Evolutionary conservation across 2,888 invertebrate species (phyloP).

Genomic region (Gnatocerus cornutus): DNA sequence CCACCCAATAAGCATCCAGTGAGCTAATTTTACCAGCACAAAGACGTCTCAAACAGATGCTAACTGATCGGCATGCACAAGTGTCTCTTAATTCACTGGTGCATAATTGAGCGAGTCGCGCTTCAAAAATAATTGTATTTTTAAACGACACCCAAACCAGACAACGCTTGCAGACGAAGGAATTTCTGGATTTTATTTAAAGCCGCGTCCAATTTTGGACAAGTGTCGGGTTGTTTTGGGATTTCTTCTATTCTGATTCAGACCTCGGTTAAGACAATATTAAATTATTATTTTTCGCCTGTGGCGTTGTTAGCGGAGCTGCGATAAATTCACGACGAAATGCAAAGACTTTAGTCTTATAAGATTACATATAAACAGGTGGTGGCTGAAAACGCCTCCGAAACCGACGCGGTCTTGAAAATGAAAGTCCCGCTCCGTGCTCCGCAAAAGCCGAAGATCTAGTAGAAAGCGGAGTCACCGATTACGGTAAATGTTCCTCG

Average conservation of each 20-base stretch:
- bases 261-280: too few species aligned
- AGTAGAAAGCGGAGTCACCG: constrained; percentile 12
- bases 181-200: constrained; percentile 6
- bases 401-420: neutral
- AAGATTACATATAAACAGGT: constrained; percentile 11
- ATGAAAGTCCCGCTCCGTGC: neutral
- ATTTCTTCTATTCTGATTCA: too few species aligned
- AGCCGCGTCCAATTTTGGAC: constrained; percentile 4
- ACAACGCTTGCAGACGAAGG: neutral
- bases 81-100: constrained; percentile 46
- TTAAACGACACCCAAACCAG: neutral
- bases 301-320: too few species aligned
- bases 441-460: constrained; percentile 13
- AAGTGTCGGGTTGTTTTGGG: too few species aligned
- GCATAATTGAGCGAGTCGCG: constrained; percentile 19
- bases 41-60: constrained; percentile 53
- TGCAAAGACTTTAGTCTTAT: neutral
- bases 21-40: constrained; percentile 51
- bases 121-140: constrained; percentile 8
- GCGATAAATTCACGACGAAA: neutral
- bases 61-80: constrained; percentile 51
- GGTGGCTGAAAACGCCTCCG: constrained; percentile 6
- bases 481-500: constrained; percentile 6
- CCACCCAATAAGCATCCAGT: neutral
- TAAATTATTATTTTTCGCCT: too few species aligned